A percentile compares a stretch with the other conserved stretches of the same genome.
These are phyloP conservation scores for Cryptotis parvus DNA, from an alignment of 2,113 vertebrate genomes.

Conservation along the genomic window DNA sequence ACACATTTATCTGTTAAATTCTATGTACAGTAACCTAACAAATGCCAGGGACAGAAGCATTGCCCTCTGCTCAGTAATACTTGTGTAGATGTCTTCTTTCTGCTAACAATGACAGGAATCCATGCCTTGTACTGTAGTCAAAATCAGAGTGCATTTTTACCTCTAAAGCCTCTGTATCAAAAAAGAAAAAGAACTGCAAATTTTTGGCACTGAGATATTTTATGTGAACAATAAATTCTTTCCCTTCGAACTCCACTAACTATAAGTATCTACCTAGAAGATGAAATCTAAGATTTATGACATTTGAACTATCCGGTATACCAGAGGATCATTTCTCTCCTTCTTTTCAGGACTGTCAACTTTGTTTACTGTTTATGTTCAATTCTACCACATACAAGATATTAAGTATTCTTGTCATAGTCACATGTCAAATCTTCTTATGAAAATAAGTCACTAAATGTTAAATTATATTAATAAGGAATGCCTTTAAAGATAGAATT, in stretches of 20 bases:
- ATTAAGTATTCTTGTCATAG: constrained; percentile 65
- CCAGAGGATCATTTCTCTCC: constrained; percentile 57
- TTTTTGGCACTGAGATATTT: constrained; percentile 78
- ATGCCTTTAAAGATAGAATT: constrained; percentile 62
- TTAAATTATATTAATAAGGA: constrained; percentile 65
- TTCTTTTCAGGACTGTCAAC: constrained; percentile 75
- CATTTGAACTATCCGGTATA: constrained; percentile 68
- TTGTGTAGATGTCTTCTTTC: constrained; percentile 84
- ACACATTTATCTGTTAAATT: constrained; percentile 86
- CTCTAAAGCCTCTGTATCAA: constrained; percentile 31
- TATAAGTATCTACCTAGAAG: constrained; percentile 74
- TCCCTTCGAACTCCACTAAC: constrained; percentile 52
- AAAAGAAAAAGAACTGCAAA: constrained; percentile 71
- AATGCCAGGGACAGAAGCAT: constrained; percentile 83
- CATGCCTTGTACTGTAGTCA: constrained; percentile 66
- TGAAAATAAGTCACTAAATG: constrained; percentile 64
- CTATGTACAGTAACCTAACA: constrained; percentile 84
- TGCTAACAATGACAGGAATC: constrained; percentile 83
- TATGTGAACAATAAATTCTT: constrained; percentile 62
- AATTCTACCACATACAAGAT: constrained; percentile 61
- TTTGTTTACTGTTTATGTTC: constrained; percentile 78
- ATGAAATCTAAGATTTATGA: constrained; percentile 70
- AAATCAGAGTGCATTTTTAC: constrained; percentile 75
- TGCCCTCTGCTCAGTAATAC: constrained; percentile 81
- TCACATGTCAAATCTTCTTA: constrained; percentile 63